A percentile compares a stretch with the other conserved stretches of the same genome.
phyloP scores from a whole-genome alignment of 2,888 invertebrate genomes.

The Pyrrhosoma nymphula region DNA sequence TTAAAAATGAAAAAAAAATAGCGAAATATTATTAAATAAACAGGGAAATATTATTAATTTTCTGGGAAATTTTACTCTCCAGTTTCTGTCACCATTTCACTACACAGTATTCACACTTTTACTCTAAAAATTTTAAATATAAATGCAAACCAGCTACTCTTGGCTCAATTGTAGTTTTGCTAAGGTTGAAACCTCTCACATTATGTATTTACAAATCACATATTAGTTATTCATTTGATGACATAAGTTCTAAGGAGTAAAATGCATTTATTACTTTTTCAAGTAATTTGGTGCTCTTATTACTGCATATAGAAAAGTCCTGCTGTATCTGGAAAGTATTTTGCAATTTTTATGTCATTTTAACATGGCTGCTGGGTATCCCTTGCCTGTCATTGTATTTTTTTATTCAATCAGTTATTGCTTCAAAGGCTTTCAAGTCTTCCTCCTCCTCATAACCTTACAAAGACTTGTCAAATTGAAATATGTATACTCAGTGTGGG shows the following conservation, averaged over 20 bases:
- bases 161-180: background rate
- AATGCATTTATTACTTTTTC: background rate
- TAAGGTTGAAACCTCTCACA: background rate
- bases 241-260: background rate
- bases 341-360: no score
- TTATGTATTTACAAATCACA: background rate
- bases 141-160: background rate
- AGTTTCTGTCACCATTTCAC: background rate
- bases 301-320: no score
- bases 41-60: background rate
- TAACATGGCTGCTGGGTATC: no score
- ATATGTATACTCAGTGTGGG: no score
- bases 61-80: background rate
- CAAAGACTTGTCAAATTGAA: no score
- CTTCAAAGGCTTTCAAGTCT: no score
- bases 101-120: background rate
- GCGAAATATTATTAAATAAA: background rate
- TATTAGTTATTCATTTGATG: background rate
- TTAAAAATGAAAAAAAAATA: no score
- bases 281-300: background rate
- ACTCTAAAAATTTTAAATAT: background rate
- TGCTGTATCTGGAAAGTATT: no score
- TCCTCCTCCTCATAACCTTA: no score
- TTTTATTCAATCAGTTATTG: no score
- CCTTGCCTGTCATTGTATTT: no score